Evolutionary conservation across 2,797 vertebrate genomes (phyloP).

Genomic region (Acanthurus tractus): DNA sequence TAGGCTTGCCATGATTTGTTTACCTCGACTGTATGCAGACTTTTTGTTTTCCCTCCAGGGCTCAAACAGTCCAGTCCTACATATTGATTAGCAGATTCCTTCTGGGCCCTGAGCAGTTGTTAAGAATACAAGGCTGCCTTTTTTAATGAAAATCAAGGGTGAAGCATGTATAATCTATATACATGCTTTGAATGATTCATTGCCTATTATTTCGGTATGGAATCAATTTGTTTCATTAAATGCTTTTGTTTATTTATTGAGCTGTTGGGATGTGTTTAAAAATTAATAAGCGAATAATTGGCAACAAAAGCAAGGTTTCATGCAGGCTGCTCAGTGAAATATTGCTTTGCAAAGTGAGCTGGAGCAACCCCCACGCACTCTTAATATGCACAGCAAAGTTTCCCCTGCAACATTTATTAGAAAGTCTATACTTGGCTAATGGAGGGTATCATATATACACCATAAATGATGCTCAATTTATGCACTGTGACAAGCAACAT

Average conservation of each 20-base stretch:
- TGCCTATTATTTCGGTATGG: slow-evolving; percentile 76
- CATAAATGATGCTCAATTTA: slow-evolving; percentile 14
- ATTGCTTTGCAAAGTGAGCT: slow-evolving; percentile 58
- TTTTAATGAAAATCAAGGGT: slow-evolving; percentile 68
- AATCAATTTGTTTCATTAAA: slow-evolving; percentile 83
- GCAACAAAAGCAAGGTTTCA: slow-evolving; percentile 69
- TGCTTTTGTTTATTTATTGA: slow-evolving; percentile 82
- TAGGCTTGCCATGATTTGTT: slow-evolving; percentile 52
- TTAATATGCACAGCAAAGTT: slow-evolving; percentile 33
- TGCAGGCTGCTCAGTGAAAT: slow-evolving; percentile 61
- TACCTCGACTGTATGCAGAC: slow-evolving; percentile 42
- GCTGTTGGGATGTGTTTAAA: slow-evolving; percentile 74
- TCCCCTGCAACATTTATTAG: slow-evolving; percentile 62
- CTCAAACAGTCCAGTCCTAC: slow-evolving; percentile 55
- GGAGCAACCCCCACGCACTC: slow-evolving; percentile 38
- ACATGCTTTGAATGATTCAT: slow-evolving; percentile 81
- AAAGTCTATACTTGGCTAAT: slow-evolving; percentile 63
- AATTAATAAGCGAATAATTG: slow-evolving; percentile 87
- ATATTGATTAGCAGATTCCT: slow-evolving; percentile 77
- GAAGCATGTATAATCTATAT: slow-evolving; percentile 77
- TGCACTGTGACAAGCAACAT: slow-evolving; percentile 7
- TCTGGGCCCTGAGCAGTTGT: slow-evolving; percentile 54
- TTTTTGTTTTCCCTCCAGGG: slow-evolving; percentile 52
- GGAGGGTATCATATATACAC: slow-evolving; percentile 38
- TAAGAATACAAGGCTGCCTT: slow-evolving; percentile 61